Conservation (phyloP, 2,888 invertebrate genomes). For the Diarsia mendica region DNA sequence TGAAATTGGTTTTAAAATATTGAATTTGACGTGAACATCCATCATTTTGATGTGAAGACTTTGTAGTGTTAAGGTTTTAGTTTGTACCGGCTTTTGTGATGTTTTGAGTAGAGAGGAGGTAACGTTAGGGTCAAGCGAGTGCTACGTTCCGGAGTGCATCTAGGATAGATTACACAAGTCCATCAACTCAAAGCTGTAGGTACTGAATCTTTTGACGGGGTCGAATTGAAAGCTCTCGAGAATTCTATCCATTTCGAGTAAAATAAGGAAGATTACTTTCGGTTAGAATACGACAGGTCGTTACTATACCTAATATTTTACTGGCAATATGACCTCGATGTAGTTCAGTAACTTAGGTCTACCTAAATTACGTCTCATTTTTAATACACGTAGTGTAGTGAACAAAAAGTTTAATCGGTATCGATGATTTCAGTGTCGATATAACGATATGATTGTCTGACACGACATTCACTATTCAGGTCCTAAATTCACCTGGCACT, state of each 20-base stretch:
- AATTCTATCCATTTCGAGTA: background rate
- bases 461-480: slow-evolving; percentile 75
- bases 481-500: slow-evolving; percentile 75
- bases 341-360: background rate
- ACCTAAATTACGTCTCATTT: slow-evolving; percentile 7
- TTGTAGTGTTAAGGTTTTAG: slow-evolving; percentile 12
- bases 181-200: background rate
- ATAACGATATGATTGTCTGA: slow-evolving; percentile 68
- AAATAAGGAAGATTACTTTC: background rate
- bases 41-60: slow-evolving; percentile 72
- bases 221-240: background rate
- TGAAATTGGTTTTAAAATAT: slow-evolving; percentile 55
- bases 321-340: background rate
- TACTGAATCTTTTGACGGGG: background rate
- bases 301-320: background rate
- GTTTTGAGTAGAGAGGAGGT: background rate
- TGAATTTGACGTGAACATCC: slow-evolving; percentile 52
- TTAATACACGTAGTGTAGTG: slow-evolving; percentile 30
- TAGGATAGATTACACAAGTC: slow-evolving; percentile 7
- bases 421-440: slow-evolving; percentile 64
- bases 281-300: background rate
- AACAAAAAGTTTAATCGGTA: slow-evolving; percentile 58
- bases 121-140: background rate
- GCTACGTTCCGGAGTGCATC: background rate
- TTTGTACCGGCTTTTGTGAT: slow-evolving; percentile 10